These are phyloP conservation scores for Drosophila mimetica DNA, from an alignment of 2,888 invertebrate species.

Conservation along the genomic window DNA sequence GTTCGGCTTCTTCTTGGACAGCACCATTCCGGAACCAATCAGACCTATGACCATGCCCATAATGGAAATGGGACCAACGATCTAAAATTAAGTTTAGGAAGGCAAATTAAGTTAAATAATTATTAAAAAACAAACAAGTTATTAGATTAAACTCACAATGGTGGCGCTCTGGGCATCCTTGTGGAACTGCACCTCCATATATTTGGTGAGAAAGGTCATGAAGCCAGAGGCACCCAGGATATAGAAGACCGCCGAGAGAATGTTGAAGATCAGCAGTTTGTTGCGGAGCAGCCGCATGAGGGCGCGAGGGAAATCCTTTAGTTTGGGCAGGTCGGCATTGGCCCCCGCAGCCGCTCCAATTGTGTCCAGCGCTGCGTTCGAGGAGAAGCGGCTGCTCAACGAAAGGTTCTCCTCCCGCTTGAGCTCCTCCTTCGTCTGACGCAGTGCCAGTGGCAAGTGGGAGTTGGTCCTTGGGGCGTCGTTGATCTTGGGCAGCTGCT, in stretches of 20 bases:
- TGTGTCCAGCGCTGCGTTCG: conserved; percentile 75
- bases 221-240: conserved; percentile 87
- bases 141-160: conserved; percentile 77
- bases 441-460: conserved; percentile 78
- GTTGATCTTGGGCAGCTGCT: conserved; percentile 77
- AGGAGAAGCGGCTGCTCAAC: conserved; percentile 73
- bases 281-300: conserved; percentile 87
- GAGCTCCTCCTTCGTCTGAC: conserved; percentile 70
- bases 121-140: background rate
- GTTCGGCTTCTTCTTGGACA: conserved; percentile 87
- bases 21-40: conserved; percentile 86
- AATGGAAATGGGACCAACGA: conserved; percentile 87
- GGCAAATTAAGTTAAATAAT: background rate
- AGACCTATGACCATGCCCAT: conserved; percentile 87
- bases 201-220: conserved; percentile 90
- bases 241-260: conserved; percentile 88
- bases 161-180: conserved; percentile 88
- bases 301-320: conserved; percentile 86
- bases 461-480: conserved; percentile 67
- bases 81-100: conserved; percentile 1
- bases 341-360: conserved; percentile 62
- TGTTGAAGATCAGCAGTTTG: conserved; percentile 88
- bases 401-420: conserved; percentile 74
- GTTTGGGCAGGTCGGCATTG: conserved; percentile 80
- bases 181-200: conserved; percentile 90